A percentile compares a stretch with the other conserved stretches of the same genome.
Evolutionary conservation across 2,113 vertebrate species (phyloP).

Genomic region (Dolichotis patagonum): DNA sequence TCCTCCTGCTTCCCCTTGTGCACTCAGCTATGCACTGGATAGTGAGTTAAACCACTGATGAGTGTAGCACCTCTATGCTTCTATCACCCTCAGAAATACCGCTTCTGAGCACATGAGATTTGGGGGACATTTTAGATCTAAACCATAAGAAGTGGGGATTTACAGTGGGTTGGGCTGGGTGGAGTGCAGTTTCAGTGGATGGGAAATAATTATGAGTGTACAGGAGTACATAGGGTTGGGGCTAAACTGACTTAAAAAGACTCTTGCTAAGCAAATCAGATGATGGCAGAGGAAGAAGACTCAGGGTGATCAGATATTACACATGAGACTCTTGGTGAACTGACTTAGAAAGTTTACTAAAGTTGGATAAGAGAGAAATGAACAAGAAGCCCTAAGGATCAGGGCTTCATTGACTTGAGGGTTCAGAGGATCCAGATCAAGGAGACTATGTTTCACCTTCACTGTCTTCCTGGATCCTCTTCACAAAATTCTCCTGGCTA

Average conservation of each 20-base stretch:
- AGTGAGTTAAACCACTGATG: neutral
- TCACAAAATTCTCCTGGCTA: neutral
- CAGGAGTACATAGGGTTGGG: neutral
- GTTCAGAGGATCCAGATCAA: neutral
- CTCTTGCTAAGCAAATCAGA: too few relatives aligned
- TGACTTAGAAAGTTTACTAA: neutral
- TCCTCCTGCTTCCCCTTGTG: neutral
- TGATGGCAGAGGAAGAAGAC: neutral
- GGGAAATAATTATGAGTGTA: neutral
- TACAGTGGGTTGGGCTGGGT: fast-evolving
- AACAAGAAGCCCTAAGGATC: neutral
- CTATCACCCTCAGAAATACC: neutral
- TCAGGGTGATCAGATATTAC: too few relatives aligned
- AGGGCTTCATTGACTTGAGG: neutral
- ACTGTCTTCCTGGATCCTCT: fast-evolving
- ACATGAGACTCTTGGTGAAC: neutral
- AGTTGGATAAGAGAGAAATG: neutral
- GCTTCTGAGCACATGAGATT: neutral
- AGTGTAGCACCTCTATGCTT: neutral
- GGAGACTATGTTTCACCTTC: neutral
- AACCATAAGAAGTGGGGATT: neutral
- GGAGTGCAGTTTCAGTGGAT: neutral
- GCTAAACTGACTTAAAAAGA: neutral
- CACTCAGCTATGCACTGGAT: neutral
- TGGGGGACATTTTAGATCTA: neutral